Evolutionary conservation across 2,888 invertebrate genomes (phyloP), one percentile per base, ranked within the genome.

Genomic region (Amblyjoppa fuscipennis): DNA sequence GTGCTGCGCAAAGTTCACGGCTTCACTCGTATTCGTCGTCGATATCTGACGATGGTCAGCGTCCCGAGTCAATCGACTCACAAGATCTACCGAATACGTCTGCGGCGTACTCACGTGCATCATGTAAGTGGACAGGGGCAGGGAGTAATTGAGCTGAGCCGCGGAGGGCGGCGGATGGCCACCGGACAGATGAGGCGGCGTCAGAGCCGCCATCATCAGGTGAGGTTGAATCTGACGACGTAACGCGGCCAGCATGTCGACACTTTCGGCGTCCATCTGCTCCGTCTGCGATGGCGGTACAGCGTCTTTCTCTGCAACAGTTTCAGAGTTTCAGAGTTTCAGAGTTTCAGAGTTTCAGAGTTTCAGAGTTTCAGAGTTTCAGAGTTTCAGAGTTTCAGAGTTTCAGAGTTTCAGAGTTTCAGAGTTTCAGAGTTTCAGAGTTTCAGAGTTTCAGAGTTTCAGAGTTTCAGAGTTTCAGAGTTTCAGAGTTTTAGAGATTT

Each of bases 141-240:
- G 88, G 68, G 92, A 85, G 77, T 93, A 94, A 90, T 93, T 93
- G 71, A 93, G 89, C 87, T 93, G 92, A 61, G 90, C 87, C 53
- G 91, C 82, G 20, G 92, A 88, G 1, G 92, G 89, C 7, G 92
- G 90, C 73, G 89, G 90, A 88, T 91, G 92, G 25, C 90, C 89
- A 68, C 74, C 56, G 84, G 93, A 91, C 86, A 94, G 88, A 88
- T 93, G 94, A 69, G 95, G 95, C 20, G 88, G 88, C 75, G 96
- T 95, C 89, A 96, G 95, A 81, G 96, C 94, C 9, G 96, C 96
- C 95, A 96, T 96, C 92, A 96, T 95, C 82, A 97, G 94, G 92
- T 97, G 97, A 79, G 97, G 97, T 92, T 97, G 97, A 89, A 97
- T 95, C 93, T 96, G 96, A 28, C 96, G 95, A 13, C 97, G 95